Evolutionary conservation across 2,797 vertebrate genomes (phyloP).

Genomic region (Hydrolagus colliei): DNA sequence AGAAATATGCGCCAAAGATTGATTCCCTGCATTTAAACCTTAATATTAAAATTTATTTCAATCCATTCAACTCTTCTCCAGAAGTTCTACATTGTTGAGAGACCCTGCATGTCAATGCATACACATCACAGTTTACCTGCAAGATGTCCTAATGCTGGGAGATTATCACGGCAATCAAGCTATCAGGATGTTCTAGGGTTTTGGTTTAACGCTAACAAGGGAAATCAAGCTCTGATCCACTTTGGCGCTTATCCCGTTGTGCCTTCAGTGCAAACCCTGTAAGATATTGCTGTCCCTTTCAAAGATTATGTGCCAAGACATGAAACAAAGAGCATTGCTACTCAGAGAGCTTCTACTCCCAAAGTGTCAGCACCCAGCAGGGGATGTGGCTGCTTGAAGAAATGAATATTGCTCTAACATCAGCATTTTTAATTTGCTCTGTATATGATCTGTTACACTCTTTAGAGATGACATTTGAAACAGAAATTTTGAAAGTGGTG

Average conservation of each 20-base stretch:
- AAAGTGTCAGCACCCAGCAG: slow-evolving; percentile 25
- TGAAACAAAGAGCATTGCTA: slow-evolving; percentile 24
- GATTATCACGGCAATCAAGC: background rate
- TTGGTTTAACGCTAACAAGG: background rate
- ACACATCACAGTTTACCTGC: background rate
- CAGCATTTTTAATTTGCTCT: slow-evolving; percentile 26
- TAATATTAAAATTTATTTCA: background rate
- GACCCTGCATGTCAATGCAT: background rate
- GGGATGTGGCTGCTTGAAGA: slow-evolving; percentile 10
- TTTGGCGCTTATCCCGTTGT: slow-evolving; percentile 27
- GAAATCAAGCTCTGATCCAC: slow-evolving; percentile 22
- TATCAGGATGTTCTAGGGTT: background rate
- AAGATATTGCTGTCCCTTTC: slow-evolving; percentile 28
- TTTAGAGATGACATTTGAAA: slow-evolving; percentile 11
- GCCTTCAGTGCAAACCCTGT: slow-evolving; percentile 18
- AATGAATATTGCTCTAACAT: slow-evolving; percentile 28
- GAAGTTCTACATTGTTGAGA: background rate
- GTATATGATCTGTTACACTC: background rate
- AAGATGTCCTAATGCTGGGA: background rate
- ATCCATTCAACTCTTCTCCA: background rate
- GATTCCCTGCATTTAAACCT: background rate
- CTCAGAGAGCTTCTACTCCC: slow-evolving; percentile 15
- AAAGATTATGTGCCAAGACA: slow-evolving; percentile 31
- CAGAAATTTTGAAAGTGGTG: background rate
- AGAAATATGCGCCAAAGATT: background rate